phyloP scores from a whole-genome alignment of 1,140 invertebrate genomes.

The Matsumurasca onukii region DNA sequence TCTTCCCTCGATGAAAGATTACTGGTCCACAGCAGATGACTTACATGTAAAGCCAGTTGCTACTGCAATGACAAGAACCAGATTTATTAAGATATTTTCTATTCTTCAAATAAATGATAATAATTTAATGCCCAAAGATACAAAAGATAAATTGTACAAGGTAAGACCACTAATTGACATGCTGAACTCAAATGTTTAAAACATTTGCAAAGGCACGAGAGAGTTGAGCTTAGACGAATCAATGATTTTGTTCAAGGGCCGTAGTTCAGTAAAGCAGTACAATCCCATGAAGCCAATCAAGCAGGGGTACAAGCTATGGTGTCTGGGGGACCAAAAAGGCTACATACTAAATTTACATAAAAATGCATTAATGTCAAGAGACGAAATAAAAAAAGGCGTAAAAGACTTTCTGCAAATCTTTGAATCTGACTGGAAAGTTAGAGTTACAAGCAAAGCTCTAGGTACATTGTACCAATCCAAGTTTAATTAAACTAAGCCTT shows the following conservation, averaged over 20 bases:
- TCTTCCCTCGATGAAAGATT: neutral
- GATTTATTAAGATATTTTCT: conserved; percentile 24
- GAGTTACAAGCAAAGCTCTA: too few relatives aligned
- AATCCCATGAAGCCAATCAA: neutral
- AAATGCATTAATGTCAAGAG: conserved; percentile 35
- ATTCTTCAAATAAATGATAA: conserved; percentile 22
- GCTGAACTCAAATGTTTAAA: conserved; percentile 22
- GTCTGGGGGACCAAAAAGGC: conserved; percentile 29
- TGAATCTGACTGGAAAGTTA: too few relatives aligned
- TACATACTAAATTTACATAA: conserved; percentile 34
- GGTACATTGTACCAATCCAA: too few relatives aligned
- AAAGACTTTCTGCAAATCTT: too few relatives aligned
- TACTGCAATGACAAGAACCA: conserved; percentile 26
- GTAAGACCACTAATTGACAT: conserved; percentile 8
- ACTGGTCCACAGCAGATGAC: conserved; percentile 13
- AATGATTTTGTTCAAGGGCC: conserved; percentile 35
- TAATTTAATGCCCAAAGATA: neutral
- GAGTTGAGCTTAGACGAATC: conserved; percentile 33
- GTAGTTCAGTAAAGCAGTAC: neutral
- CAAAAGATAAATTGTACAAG: conserved; percentile 16
- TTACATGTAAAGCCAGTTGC: neutral
- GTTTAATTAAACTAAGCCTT: too few relatives aligned
- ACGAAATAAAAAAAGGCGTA: conserved; percentile 8
- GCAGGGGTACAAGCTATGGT: conserved; percentile 32
- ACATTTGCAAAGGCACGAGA: conserved; percentile 27